phyloP scores from a whole-genome alignment of 1,140 invertebrate genomes.

The Cryptotermes secundus region DNA sequence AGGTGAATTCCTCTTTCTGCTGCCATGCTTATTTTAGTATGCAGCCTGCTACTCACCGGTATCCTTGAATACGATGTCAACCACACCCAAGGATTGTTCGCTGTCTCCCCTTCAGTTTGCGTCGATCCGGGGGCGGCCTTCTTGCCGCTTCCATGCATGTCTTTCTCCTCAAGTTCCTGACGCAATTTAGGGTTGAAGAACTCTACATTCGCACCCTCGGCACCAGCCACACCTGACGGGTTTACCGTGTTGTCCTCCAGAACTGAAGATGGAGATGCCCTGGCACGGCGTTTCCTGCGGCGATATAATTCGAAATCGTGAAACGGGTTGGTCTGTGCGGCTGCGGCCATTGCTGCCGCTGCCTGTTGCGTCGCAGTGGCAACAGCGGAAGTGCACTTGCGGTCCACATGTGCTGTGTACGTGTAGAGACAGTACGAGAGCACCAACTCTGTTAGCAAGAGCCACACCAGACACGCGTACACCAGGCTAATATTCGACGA shows the following conservation, averaged over 20 bases:
- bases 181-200: slow-evolving; percentile 68
- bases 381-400: not conserved
- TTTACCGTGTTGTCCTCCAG: slow-evolving; percentile 43
- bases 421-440: slow-evolving; percentile 9
- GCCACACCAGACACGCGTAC: not conserved
- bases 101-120: not conserved
- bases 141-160: slow-evolving; percentile 37
- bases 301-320: not conserved
- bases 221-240: slow-evolving; percentile 21
- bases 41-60: slow-evolving; percentile 57
- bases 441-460: not conserved
- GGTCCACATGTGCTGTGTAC: slow-evolving; percentile 22
- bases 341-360: not conserved
- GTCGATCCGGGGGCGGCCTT: not conserved
- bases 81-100: slow-evolving; percentile 67
- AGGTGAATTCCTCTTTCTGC: too few species aligned
- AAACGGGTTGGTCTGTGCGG: not conserved
- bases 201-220: slow-evolving; percentile 58
- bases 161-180: slow-evolving; percentile 61
- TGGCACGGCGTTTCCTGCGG: not conserved
- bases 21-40: not conserved
- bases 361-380: not conserved
- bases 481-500: not conserved
- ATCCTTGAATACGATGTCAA: slow-evolving; percentile 75
- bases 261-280: not conserved